phyloP scores from a whole-genome alignment of 2,797 vertebrate genomes.

The Cottoperca gobio region DNA sequence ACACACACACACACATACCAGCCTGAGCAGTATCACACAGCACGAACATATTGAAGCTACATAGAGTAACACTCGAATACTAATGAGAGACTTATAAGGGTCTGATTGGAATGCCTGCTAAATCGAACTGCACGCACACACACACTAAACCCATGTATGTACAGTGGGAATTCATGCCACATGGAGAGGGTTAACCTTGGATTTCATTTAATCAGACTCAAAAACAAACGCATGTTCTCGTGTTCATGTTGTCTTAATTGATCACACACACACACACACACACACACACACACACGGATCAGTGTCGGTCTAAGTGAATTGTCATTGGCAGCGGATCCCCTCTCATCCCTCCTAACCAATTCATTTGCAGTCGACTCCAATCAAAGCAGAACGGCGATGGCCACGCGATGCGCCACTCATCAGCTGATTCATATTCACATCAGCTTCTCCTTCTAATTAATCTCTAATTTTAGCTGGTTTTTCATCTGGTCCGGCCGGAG shows the following conservation, averaged over 20 bases:
- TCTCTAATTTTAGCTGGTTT: constrained; percentile 26
- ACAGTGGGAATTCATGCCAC: not conserved
- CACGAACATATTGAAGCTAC: not conserved
- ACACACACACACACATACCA: too few species aligned
- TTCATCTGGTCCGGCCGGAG: not conserved
- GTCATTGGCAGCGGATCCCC: constrained; percentile 43
- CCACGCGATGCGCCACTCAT: constrained; percentile 21
- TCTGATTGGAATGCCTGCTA: constrained; percentile 4
- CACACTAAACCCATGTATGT: not conserved
- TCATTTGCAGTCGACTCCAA: constrained; percentile 56
- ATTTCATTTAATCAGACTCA: constrained; percentile 4
- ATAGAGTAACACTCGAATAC: constrained; percentile 28
- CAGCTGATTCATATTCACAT: constrained; percentile 54
- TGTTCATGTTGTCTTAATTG: too few species aligned
- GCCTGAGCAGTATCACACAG: not conserved
- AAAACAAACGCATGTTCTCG: not conserved
- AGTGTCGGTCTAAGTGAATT: constrained; percentile 40
- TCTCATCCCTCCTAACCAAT: constrained; percentile 43
- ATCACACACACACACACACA: constrained; percentile 3
- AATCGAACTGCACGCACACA: constrained; percentile 26
- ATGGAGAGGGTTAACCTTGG: not conserved
- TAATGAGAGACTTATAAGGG: constrained; percentile 16
- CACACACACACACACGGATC: constrained; percentile 20
- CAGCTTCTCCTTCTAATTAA: constrained; percentile 33
- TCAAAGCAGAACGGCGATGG: constrained; percentile 26